Evolutionary conservation across 2,888 invertebrate genomes (phyloP).

Genomic region (Drosophila trichaetosa): DNA sequence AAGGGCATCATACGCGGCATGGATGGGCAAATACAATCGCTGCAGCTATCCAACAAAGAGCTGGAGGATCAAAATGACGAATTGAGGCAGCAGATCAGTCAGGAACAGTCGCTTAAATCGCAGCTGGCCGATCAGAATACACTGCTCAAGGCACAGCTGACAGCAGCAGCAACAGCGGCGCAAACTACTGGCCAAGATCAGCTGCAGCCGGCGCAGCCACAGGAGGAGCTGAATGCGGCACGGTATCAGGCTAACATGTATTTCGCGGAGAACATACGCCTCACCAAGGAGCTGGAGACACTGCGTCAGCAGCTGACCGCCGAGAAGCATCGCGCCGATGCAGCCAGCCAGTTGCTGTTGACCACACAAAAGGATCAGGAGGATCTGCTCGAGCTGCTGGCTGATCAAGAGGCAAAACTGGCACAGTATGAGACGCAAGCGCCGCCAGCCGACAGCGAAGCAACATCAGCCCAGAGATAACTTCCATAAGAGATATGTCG

Average conservation of each 20-base stretch:
- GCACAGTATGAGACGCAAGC: slow-evolving; percentile 87
- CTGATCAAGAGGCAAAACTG: slow-evolving; percentile 93
- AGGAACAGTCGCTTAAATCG: slow-evolving; percentile 89
- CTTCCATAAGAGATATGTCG: slow-evolving; percentile 18
- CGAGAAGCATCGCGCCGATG: slow-evolving; percentile 73
- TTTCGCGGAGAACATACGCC: slow-evolving; percentile 83
- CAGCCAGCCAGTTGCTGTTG: slow-evolving; percentile 86
- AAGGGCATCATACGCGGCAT: slow-evolving; percentile 96
- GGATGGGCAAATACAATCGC: slow-evolving; percentile 88
- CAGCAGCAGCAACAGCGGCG: slow-evolving; percentile 85
- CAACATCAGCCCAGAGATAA: slow-evolving; percentile 28
- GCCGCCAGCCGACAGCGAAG: slow-evolving; percentile 69
- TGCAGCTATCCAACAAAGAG: slow-evolving; percentile 77
- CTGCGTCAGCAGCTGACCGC: slow-evolving; percentile 72
- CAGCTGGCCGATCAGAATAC: slow-evolving; percentile 95
- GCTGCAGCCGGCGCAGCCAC: slow-evolving; percentile 1
- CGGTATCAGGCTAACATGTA: slow-evolving; percentile 81
- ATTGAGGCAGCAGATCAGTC: slow-evolving; percentile 87
- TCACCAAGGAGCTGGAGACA: slow-evolving; percentile 80
- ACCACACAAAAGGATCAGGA: slow-evolving; percentile 95
- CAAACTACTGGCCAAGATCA: neutral
- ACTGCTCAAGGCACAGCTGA: slow-evolving; percentile 90
- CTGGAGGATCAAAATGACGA: slow-evolving; percentile 73
- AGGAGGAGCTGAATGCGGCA: slow-evolving; percentile 70
- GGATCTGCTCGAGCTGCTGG: slow-evolving; percentile 94